phyloP scores from a whole-genome alignment of 2,113 vertebrate genomes.

The Phaethon lepturus region DNA sequence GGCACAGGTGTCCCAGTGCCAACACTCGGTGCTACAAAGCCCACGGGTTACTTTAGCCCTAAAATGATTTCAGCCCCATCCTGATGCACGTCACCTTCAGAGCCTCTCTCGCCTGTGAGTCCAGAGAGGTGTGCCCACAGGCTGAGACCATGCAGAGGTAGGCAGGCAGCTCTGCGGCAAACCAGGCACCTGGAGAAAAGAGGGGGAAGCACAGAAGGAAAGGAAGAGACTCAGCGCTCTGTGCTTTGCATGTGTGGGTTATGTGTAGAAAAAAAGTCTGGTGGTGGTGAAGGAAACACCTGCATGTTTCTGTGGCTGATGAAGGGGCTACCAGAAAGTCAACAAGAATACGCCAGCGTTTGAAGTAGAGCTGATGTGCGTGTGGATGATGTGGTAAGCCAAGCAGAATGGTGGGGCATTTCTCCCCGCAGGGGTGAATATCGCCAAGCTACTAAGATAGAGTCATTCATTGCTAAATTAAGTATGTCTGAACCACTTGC shows the following conservation, averaged over 20 bases:
- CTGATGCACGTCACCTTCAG: background rate
- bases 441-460: background rate
- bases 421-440: background rate
- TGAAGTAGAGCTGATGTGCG: background rate
- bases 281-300: slow-evolving; percentile 23
- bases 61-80: background rate
- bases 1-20: background rate
- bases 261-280: background rate
- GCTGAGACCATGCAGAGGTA: accelerated
- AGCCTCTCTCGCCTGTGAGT: background rate
- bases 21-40: background rate
- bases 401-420: background rate
- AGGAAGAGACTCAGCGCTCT: background rate
- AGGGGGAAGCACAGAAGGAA: background rate
- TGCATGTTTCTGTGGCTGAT: background rate
- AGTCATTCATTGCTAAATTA: background rate
- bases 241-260: background rate
- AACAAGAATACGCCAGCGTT: background rate
- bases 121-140: background rate
- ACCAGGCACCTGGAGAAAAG: background rate
- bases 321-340: background rate
- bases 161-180: background rate
- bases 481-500: background rate
- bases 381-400: background rate
- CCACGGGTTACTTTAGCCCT: background rate